Conservation (phyloP, 2,797 vertebrate genomes). For the Sebastes hopkinsi region DNA sequence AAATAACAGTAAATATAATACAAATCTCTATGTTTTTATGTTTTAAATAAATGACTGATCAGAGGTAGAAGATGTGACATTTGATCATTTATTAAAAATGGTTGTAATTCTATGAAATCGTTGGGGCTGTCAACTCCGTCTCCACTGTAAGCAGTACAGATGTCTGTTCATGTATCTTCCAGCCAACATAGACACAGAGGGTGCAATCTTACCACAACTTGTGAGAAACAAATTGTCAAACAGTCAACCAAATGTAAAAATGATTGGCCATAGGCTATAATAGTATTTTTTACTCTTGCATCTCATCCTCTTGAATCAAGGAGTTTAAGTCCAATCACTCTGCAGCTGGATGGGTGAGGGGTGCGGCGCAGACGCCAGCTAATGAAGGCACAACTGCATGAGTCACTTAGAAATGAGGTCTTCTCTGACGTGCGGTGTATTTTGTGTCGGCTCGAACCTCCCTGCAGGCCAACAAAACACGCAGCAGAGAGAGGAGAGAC, state of each 20-base stretch:
- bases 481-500: conserved; percentile 6
- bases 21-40: background rate
- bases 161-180: background rate
- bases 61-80: background rate
- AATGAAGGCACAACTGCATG: conserved; percentile 39
- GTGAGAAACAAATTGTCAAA: conserved; percentile 1
- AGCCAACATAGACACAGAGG: background rate
- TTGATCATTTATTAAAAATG: background rate
- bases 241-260: conserved; percentile 35
- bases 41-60: background rate
- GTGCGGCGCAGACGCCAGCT: background rate
- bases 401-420: conserved; percentile 87
- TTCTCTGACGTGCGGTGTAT: conserved; percentile 92
- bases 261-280: background rate
- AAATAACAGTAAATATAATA: background rate
- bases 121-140: background rate
- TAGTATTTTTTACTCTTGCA: conserved; percentile 12
- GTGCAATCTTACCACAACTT: background rate
- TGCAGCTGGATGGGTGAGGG: background rate
- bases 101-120: conserved; percentile 1
- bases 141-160: background rate
- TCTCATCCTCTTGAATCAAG: conserved; percentile 40
- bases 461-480: conserved; percentile 73
- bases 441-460: conserved; percentile 92
- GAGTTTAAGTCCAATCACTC: conserved; percentile 34